A percentile compares a stretch with the other conserved stretches of the same genome.
Evolutionary conservation across 2,113 vertebrate species (phyloP).

Genomic region (Miniopterus natalensis): DNA sequence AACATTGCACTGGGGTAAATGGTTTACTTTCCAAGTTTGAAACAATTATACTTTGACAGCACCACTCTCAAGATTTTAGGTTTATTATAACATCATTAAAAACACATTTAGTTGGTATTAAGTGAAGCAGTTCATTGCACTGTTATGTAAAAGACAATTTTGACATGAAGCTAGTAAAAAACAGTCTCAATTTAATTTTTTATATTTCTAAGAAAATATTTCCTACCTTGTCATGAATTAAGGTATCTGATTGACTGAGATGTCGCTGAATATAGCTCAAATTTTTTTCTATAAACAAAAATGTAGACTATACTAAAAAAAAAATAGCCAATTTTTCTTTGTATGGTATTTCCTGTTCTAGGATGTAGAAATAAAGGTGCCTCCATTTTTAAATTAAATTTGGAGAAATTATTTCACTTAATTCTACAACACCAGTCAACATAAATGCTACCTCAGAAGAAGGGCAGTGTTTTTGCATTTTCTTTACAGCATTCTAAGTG

Average conservation of each 20-base stretch:
- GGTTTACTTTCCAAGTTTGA: conserved; percentile 71
- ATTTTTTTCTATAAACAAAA: neutral
- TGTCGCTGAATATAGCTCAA: conserved; percentile 2
- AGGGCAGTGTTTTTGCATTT: neutral
- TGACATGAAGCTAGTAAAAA: conserved; percentile 53
- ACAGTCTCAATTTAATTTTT: conserved; percentile 41
- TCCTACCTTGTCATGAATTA: conserved; percentile 45
- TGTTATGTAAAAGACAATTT: conserved; percentile 59
- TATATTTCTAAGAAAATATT: conserved; percentile 25
- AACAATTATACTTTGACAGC: conserved; percentile 71
- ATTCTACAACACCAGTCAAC: neutral
- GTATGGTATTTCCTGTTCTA: neutral
- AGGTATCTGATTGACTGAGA: neutral
- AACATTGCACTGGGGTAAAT: conserved; percentile 52
- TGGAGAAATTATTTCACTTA: neutral
- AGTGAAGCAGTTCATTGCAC: conserved; percentile 61
- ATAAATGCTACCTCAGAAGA: neutral
- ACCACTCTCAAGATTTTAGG: conserved; percentile 73
- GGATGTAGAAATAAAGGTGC: neutral
- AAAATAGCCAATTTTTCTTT: neutral
- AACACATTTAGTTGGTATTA: conserved; percentile 76
- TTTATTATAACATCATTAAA: conserved; percentile 78
- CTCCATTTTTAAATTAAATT: neutral
- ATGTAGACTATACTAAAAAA: neutral
- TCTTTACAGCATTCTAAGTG: neutral